Evolutionary conservation across 2,797 vertebrate species (phyloP).

Genomic region (Paramormyrops hopkinsi): DNA sequence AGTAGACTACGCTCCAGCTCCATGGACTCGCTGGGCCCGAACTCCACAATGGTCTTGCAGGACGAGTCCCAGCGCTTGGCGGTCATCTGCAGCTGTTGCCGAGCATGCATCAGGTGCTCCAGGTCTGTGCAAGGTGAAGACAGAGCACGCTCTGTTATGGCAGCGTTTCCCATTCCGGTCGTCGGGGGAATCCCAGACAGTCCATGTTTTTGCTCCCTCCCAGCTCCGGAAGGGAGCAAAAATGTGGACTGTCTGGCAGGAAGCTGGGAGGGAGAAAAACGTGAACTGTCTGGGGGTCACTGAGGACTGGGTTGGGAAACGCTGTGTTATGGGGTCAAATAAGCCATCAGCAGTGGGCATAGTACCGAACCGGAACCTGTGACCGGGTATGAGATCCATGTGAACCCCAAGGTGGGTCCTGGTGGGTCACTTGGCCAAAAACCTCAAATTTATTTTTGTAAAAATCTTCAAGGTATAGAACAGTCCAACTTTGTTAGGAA

Average conservation of each 20-base stretch:
- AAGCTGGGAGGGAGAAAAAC: background rate
- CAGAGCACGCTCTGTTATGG: background rate
- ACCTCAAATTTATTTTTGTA: background rate
- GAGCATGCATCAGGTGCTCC: slow-evolving; percentile 90
- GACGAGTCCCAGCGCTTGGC: slow-evolving; percentile 96
- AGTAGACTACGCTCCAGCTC: slow-evolving; percentile 94
- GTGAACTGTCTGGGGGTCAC: background rate
- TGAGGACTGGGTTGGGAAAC: background rate
- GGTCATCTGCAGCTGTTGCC: slow-evolving; percentile 89
- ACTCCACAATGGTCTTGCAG: slow-evolving; percentile 94
- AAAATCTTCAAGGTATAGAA: background rate
- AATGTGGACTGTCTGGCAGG: background rate
- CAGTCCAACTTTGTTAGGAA: background rate
- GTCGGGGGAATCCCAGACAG: background rate
- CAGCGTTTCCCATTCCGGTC: background rate
- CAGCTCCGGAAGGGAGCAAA: background rate
- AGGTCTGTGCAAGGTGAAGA: slow-evolving; percentile 66
- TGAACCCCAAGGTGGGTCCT: background rate
- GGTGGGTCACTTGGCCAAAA: background rate
- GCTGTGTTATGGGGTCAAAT: background rate
- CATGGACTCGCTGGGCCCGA: slow-evolving; percentile 88
- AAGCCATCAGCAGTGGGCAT: background rate
- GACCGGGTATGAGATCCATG: background rate
- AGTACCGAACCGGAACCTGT: background rate
- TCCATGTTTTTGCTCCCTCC: background rate